These are phyloP conservation scores for Eutolmus rufibarbis DNA, from an alignment of 2,888 invertebrate genomes.

Conservation along the genomic window DNA sequence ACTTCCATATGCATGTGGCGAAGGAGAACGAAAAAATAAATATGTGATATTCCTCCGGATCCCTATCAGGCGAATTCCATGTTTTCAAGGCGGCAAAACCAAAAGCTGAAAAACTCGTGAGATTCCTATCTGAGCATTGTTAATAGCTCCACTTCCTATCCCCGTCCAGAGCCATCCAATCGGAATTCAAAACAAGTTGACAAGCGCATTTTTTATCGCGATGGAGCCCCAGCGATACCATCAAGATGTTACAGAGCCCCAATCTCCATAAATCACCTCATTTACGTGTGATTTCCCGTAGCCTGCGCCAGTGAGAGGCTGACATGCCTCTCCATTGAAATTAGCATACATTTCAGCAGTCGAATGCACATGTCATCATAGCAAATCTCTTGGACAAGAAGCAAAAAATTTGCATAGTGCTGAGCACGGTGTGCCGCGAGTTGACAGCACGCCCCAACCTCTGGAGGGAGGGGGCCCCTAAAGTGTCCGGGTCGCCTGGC, in stretches of 20 bases:
- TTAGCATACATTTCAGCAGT: slow-evolving; percentile 42
- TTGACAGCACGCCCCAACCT: not conserved
- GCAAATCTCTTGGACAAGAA: not conserved
- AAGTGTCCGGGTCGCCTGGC: not conserved
- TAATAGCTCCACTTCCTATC: slow-evolving; percentile 8
- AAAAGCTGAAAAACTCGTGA: not conserved
- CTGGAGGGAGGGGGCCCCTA: not conserved
- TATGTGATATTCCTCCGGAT: not conserved
- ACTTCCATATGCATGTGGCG: not conserved
- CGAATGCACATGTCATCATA: slow-evolving; percentile 35
- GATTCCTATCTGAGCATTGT: not conserved
- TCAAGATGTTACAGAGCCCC: not conserved
- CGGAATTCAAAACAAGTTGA: slow-evolving; percentile 5
- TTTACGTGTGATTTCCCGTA: slow-evolving; percentile 21
- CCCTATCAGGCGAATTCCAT: not conserved
- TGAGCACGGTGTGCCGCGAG: not conserved
- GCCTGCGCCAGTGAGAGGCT: not conserved
- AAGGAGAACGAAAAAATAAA: not conserved
- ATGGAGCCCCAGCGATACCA: not conserved
- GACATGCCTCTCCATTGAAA: slow-evolving; percentile 34
- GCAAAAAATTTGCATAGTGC: not conserved
- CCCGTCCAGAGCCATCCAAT: not conserved
- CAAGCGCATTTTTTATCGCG: slow-evolving; percentile 3
- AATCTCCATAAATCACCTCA: slow-evolving; percentile 41
- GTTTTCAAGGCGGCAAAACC: not conserved